Evolutionary conservation across 2,797 vertebrate species (phyloP), one percentile per base, ranked within the genome.

Genomic region (Leucoraja ocellata): DNA sequence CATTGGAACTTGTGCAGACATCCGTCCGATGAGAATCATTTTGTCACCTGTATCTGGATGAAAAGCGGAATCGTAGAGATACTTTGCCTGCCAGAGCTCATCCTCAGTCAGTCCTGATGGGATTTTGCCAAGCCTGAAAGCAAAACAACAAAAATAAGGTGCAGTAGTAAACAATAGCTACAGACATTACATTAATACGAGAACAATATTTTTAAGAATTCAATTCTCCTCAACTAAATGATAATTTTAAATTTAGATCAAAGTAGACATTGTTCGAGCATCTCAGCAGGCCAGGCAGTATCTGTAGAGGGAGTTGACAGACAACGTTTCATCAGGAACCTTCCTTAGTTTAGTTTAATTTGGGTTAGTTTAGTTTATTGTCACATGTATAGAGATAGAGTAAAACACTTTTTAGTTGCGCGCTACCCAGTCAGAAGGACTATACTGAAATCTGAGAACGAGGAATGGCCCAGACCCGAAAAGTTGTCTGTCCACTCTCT

Each of bases 1-100:
- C 98, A 99, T 98, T 94, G 99, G 99, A 94, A 99, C 99, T 97
- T 99, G 98, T 93, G 99, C 99, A 0, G 99, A 99, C 99, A 99
- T 99, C 78, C 98, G 97, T 83, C 99, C 99, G 93, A 99, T 96
- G 93, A 99, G 96, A 94, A 99, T 95, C 98, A 99, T 98, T 96
- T 99, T 99, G 95, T 99, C 98, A 0, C 99, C 98, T 0, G 99
- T 99, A 95, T 99, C 98, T 0, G 99, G 99, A 94, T 99, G 99
- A 96, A 99, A 99, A 91, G 99, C 99, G 0, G 98, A 99, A 94
- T 99, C 98, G 0, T 99, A 99, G 95, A 99, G 94, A 93, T 99
- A 99, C 94, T 99, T 99, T 0, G 98, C 98, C 94, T 96, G 96
- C 99, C 99, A 99, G 18, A 99, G 97, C 93, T 98, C 96, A 94